Evolutionary conservation across 2,888 invertebrate genomes (phyloP).

Genomic region (Nomada lathburiana): DNA sequence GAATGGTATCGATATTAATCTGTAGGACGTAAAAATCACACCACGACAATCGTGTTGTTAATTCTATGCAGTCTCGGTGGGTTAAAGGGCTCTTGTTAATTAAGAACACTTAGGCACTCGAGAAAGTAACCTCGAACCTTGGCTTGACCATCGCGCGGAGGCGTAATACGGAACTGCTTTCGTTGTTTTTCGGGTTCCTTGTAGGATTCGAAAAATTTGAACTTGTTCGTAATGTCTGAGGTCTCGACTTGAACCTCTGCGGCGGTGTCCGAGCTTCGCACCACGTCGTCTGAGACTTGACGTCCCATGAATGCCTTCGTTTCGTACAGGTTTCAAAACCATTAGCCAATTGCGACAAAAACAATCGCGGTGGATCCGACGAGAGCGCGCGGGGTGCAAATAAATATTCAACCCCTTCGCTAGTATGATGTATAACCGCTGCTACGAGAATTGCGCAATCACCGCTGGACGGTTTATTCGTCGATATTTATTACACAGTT

Average conservation of each 20-base stretch:
- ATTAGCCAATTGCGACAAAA: conserved; percentile 16
- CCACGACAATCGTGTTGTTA: not conserved
- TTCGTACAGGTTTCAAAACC: conserved; percentile 42
- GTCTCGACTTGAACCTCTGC: conserved; percentile 93
- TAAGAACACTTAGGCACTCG: conserved; percentile 21
- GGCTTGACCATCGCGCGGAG: conserved; percentile 92
- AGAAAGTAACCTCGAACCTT: conserved; percentile 85
- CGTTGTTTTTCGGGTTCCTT: conserved; percentile 89
- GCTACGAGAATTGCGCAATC: too few species aligned
- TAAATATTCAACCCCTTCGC: not conserved
- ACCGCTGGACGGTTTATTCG: too few species aligned
- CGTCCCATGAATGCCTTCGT: conserved; percentile 85
- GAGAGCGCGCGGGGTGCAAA: not conserved
- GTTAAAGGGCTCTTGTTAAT: not conserved
- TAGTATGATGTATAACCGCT: not conserved
- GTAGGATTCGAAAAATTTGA: conserved; percentile 96
- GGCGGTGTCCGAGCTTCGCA: conserved; percentile 89
- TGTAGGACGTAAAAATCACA: not conserved
- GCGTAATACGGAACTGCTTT: conserved; percentile 94
- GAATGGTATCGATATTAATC: not conserved
- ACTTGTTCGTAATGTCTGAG: conserved; percentile 93
- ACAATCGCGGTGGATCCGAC: not conserved
- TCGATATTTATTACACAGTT: too few species aligned
- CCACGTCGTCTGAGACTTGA: conserved; percentile 88
- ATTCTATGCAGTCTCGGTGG: not conserved